Conservation (phyloP, 2,888 invertebrate species). For the Drosophila aldrichi region DNA sequence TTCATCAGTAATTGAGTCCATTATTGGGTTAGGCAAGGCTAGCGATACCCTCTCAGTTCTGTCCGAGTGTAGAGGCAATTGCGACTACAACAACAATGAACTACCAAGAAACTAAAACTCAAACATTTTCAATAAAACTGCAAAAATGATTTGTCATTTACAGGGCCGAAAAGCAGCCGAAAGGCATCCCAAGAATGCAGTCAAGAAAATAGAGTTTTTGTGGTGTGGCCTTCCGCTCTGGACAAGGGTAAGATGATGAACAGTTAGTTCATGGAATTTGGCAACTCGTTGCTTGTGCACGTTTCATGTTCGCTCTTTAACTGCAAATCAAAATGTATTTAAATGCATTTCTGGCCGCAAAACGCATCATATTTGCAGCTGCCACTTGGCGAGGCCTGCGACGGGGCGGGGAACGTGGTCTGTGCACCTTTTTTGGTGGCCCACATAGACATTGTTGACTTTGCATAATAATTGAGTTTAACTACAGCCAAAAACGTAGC, state of each 20-base stretch:
- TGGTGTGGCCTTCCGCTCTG: too few species aligned
- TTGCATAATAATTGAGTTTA: constrained; percentile 80
- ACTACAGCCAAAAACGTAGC: constrained; percentile 66
- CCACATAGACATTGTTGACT: constrained; percentile 80
- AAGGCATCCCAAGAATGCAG: too few species aligned
- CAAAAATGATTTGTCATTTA: too few species aligned
- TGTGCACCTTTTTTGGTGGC: constrained; percentile 59
- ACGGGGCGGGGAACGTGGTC: not conserved
- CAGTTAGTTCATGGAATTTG: not conserved
- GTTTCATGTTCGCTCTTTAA: constrained; percentile 68
- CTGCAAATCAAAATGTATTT: constrained; percentile 80
- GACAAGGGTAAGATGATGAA: constrained; percentile 1
- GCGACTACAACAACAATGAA: too few species aligned
- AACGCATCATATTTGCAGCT: constrained; percentile 33
- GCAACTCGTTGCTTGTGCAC: constrained; percentile 35
- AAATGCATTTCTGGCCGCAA: constrained; percentile 67
- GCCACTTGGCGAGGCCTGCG: not conserved
- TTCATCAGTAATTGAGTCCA: too few species aligned
- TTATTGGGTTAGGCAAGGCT: too few species aligned
- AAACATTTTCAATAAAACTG: too few species aligned
- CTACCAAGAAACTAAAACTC: too few species aligned
- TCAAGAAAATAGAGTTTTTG: not conserved
- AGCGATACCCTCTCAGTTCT: too few species aligned
- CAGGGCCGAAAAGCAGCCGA: too few species aligned
- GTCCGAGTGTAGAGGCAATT: too few species aligned